Base-by-base conservation (phyloP, 2,113 vertebrate genomes). In the Aegithalos caudatus region DNA sequence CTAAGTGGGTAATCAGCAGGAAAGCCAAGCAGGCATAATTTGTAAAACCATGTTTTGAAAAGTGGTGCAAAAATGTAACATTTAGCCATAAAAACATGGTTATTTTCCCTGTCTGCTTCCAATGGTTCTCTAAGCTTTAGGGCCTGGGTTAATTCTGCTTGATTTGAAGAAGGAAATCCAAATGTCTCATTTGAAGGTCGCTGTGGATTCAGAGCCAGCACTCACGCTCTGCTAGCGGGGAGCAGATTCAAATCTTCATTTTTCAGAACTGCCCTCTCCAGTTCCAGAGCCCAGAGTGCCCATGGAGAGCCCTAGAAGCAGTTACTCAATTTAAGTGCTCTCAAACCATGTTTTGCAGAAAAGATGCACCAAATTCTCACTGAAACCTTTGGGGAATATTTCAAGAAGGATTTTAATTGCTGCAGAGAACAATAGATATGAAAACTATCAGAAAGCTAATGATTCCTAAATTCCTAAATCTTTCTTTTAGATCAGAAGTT, bases 261-360 rank as follows among this genome's bases (percentile, higher is more conserved):
- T 44, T 35, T 56, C 57, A 77, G 72, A 86, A 0, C 14, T 83
- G 28, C 5, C 6, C 45, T 61, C 54, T 20, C 45, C 35, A 45
- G 12, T 35, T 38, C 16, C 73, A 51, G 54, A 14, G 22, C 24
- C n/a, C 61, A 25, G 47, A 77, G 40, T 16, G 70, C 31, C 50
- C 7, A 0, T 25, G 69, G 61, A 42, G 27, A 76, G 31, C 21
- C 29, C 57, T 23, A 9, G 33, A 47, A n/a, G 33, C 50, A 45
- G 14, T n/a, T 17, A n/a, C 12, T 44, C n/a, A 7, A 1, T 8
- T 0, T 1, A 15, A 66, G 28, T 14, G 18, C 51, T 18, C n/a
- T 31, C 69, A 60, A 15, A 38, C 42, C 21, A 35, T 29, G 15
- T 37, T 42, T 38, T 58, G 47, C 40, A 70, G 24, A 50, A 35